Evolutionary conservation across 2,888 invertebrate genomes (phyloP), one percentile per base, ranked within the genome.

Genomic region (Neuroscelio doddi): DNA sequence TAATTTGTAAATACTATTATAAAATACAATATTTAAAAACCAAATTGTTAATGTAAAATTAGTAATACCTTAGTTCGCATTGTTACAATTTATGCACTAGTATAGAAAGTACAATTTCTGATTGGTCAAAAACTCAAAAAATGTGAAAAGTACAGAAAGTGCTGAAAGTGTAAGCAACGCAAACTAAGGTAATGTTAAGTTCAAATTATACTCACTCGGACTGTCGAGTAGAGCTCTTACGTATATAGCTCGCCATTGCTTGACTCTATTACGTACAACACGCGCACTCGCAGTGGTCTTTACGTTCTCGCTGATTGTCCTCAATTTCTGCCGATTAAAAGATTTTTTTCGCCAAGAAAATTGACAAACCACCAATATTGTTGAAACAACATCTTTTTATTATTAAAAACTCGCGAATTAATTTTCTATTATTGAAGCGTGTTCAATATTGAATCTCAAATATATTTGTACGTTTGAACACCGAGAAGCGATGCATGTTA

Each of bases 201-300:
- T 44, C 26, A 5, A 5, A 21, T 21, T 36, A 21, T 62, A 85
- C 86, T 86, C 75, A 86, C 86, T 86, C 86, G 24, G 85, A 86
- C 45, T 85, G 82, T 64, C 82, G 80, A 26, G 83, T 78, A n/a
- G 84, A 84, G 57, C 80, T 76, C 70, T 84, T 77, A 57, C 64
- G 67, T 49, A 80, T 80, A 69, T 82, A 82, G 69, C 79, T 83
- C 64, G 86, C 85, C 85, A 86, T 86, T 68, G 68, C 68, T 53
- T 26, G 45, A 32, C 52, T 27, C 62, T 65, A 38, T 58, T 65
- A 50, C 51, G 56, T 52, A 59, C 52, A 39, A 53, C 58, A 53
- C 49, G 62, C 63, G 62, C 64, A 64, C 59, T 62, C 65, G 63
- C 64, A 62, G 53, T 61, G 34, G 32, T 51, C 32, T 46, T 44